Percentiles rank a stretch among this genome's conserved stretches.
Evolutionary conservation across 1,140 invertebrate species (phyloP).

Genomic region (Brachionus calyciflorus): DNA sequence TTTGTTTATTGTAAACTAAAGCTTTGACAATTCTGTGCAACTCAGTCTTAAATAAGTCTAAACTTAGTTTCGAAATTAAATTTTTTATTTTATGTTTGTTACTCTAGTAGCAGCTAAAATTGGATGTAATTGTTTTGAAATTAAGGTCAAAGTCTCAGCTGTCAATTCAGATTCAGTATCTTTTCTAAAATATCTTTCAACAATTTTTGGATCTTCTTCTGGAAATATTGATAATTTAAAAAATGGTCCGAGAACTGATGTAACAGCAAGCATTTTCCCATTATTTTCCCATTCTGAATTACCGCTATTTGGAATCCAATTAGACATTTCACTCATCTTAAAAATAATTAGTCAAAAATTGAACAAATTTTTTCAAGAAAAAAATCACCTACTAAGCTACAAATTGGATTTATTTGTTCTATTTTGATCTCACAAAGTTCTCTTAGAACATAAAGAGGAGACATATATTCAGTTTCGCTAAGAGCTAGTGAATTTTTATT

Average conservation of each 20-base stretch:
- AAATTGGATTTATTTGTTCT: slow-evolving; percentile 37
- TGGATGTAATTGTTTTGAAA: slow-evolving; percentile 31
- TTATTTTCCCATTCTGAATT: neutral
- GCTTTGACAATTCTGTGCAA: slow-evolving; percentile 8
- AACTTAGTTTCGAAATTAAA: too few relatives aligned
- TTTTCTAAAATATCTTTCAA: slow-evolving; percentile 31
- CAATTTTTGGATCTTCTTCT: slow-evolving; percentile 32
- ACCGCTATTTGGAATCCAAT: neutral
- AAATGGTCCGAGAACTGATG: slow-evolving; percentile 24
- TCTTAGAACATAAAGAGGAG: slow-evolving; percentile 17
- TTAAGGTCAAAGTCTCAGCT: slow-evolving; percentile 4
- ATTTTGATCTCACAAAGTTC: slow-evolving; percentile 35
- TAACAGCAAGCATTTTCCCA: neutral
- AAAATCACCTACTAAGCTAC: slow-evolving; percentile 13
- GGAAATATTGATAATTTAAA: slow-evolving; percentile 34
- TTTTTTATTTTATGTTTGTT: slow-evolving; percentile 1
- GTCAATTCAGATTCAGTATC: neutral
- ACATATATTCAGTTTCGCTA: slow-evolving; percentile 15
- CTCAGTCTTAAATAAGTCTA: slow-evolving; percentile 25
- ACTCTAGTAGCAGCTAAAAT: slow-evolving; percentile 7
- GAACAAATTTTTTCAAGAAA: neutral
- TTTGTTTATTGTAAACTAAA: slow-evolving; percentile 37
- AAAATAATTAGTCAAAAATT: neutral
- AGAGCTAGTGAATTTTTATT: neutral
- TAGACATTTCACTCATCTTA: slow-evolving; percentile 13